These are phyloP conservation scores for Corythornis leucogaster DNA, from an alignment of 2,797 vertebrate species.

Conservation along the genomic window DNA sequence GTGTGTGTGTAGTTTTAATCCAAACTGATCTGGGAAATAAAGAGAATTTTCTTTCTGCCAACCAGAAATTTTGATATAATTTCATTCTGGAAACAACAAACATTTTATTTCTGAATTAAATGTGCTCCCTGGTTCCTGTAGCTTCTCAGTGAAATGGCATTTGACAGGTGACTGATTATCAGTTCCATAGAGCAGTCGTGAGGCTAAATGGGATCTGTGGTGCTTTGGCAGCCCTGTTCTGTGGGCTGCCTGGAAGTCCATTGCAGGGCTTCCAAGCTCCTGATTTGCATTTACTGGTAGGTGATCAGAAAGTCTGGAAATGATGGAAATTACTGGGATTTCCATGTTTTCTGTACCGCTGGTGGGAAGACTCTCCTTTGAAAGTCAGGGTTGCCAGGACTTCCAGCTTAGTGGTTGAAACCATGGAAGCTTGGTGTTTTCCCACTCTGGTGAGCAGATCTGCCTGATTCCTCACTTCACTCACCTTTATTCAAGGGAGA, in stretches of 20 bases:
- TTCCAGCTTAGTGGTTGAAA: neutral
- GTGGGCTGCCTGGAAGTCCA: conserved; percentile 9
- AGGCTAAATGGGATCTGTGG: neutral
- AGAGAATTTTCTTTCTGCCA: neutral
- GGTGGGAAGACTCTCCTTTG: neutral
- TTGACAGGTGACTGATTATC: conserved; percentile 42
- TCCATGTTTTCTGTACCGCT: neutral
- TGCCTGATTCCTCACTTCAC: neutral
- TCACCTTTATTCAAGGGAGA: neutral
- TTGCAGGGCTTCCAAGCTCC: neutral
- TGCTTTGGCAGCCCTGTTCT: neutral
- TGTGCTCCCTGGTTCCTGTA: neutral
- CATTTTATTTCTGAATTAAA: conserved; percentile 4
- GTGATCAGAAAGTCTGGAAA: neutral
- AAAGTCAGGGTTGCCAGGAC: neutral
- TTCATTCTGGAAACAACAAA: conserved; percentile 8
- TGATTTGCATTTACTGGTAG: neutral
- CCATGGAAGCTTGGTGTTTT: neutral
- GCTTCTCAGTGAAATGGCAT: conserved; percentile 16
- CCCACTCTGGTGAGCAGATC: neutral
- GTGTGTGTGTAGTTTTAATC: neutral
- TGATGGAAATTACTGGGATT: neutral
- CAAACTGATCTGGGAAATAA: conserved; percentile 4
- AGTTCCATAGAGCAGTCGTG: neutral
- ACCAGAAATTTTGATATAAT: neutral